Evolutionary conservation across 2,888 invertebrate genomes (phyloP), one percentile per base, ranked within the genome.

Genomic region (Teleogryllus oceanicus): DNA sequence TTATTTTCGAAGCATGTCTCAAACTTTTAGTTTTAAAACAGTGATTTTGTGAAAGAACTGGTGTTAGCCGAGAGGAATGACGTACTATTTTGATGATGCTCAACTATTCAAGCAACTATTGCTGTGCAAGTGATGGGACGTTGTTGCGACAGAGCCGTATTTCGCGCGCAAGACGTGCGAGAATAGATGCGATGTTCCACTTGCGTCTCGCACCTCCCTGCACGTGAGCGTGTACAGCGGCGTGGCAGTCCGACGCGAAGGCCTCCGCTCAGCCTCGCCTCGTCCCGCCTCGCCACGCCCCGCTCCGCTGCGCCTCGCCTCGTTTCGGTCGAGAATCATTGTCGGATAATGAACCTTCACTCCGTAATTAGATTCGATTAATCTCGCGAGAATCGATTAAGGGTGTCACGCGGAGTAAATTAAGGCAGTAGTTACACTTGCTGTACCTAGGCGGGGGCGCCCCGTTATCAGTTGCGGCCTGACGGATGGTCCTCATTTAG

Each of bases 331-430:
- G 62, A n/a, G 62, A 62, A 62, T 12, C 62, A 62, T 62, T 62
- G 62, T 62, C 62, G n/a, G 62, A 62, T 62, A 62, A 62, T 62
- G 62, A 62, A 62, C 62, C 62, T 62, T 62, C 62, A 62, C 62
- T 62, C 62, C 62, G 62, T 62, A 62, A 62, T 62, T 62, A 62
- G 62, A 62, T 62, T 62, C 62, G 62, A 62, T 62, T 62, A 62
- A 62, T 62, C 62, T 62, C 62, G 62, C 62, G 62, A 12, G 62
- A 62, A 62, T 62, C 62, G 62, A 62, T 62, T 62, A 62, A 62
- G 62, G 62, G n/a, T 62, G 62, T 62, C 62, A 62, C 62, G n/a
- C 16, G 62, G 62, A 62, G 62, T 62, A 62, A 62, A 62, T 62
- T 62, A 62, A 62, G 62, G 62, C 62, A 62, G 62, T 62, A 62